Conservation (phyloP, 2,888 invertebrate genomes). For the Physocephala rufipes region DNA sequence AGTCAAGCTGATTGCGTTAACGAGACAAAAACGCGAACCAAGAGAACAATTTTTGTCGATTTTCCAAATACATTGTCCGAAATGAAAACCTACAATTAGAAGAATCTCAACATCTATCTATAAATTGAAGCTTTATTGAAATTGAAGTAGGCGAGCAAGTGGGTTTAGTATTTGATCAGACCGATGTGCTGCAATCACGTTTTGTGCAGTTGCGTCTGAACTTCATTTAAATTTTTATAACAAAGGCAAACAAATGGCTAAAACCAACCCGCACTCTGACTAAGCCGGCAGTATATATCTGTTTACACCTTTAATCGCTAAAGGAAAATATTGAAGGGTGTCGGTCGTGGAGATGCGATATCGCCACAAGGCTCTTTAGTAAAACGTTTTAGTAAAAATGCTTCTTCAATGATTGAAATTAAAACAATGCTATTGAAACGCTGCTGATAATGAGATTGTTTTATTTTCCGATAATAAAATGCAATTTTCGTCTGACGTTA, state of each 20-base stretch:
- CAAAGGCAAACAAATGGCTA: slow-evolving; percentile 3
- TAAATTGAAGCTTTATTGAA: slow-evolving; percentile 15
- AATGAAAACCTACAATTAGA: not conserved
- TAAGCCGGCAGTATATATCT: too few relatives aligned
- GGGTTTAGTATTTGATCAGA: too few relatives aligned
- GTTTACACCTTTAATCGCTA: too few relatives aligned
- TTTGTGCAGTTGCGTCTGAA: not conserved
- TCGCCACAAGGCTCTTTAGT: too few relatives aligned
- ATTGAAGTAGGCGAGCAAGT: not conserved
- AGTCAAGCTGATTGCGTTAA: not conserved
- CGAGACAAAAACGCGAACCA: slow-evolving; percentile 9
- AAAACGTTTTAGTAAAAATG: too few relatives aligned
- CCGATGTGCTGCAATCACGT: too few relatives aligned
- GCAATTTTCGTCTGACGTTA: not conserved
- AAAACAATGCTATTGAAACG: too few relatives aligned
- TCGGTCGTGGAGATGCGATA: not conserved
- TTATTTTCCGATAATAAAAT: slow-evolving; percentile 33
- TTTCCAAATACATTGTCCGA: not conserved
- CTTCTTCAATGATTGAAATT: too few relatives aligned
- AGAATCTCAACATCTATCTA: slow-evolving; percentile 2
- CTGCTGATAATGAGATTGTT: not conserved
- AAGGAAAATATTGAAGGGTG: too few relatives aligned
- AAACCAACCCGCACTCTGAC: too few relatives aligned
- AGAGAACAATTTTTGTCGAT: slow-evolving; percentile 11
- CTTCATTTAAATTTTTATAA: slow-evolving; percentile 38